These are phyloP conservation scores for Mastacembelus armatus DNA, from an alignment of 2,797 vertebrate species.

Conservation along the genomic window DNA sequence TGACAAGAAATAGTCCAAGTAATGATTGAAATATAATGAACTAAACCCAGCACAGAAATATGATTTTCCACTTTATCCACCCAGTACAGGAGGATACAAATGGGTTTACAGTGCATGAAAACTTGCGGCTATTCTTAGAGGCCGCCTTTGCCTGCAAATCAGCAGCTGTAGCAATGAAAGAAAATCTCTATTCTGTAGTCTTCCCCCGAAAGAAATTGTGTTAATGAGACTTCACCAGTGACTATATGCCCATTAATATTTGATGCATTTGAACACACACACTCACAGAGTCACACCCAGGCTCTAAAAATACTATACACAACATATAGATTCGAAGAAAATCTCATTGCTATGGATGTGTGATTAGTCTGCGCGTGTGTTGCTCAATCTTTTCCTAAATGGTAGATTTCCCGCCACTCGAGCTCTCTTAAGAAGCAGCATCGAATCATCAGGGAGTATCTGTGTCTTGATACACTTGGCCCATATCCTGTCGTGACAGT, in stretches of 20 bases:
- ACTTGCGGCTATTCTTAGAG: conserved; percentile 73
- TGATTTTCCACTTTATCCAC: conserved; percentile 15
- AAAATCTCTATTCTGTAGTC: conserved; percentile 68
- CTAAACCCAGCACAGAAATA: conserved; percentile 33
- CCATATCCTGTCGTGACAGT: conserved; percentile 70
- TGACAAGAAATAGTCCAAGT: conserved; percentile 49
- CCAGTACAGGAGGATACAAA: conserved; percentile 35
- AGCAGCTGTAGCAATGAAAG: conserved; percentile 77
- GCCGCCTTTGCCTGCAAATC: conserved; percentile 68
- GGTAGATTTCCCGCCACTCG: conserved; percentile 24
- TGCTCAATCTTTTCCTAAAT: conserved; percentile 12
- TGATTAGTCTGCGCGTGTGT: too few species aligned
- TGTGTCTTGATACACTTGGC: conserved; percentile 62
- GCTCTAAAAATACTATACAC: conserved; percentile 27
- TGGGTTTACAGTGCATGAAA: conserved; percentile 57
- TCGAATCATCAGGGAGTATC: conserved; percentile 40
- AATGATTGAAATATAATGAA: conserved; percentile 58
- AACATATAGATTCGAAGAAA: conserved; percentile 33
- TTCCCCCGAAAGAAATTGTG: conserved; percentile 75
- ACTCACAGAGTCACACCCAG: conserved; percentile 4
- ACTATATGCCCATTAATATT: conserved; percentile 76
- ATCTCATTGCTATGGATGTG: too few species aligned
- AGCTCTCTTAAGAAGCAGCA: conserved; percentile 29
- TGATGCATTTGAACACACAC: conserved; percentile 65
- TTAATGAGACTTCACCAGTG: conserved; percentile 79